A percentile compares a stretch with the other conserved stretches of the same genome.
These are phyloP conservation scores for Erpobdella octoculata DNA, from an alignment of 2,888 invertebrate genomes.

Conservation along the genomic window DNA sequence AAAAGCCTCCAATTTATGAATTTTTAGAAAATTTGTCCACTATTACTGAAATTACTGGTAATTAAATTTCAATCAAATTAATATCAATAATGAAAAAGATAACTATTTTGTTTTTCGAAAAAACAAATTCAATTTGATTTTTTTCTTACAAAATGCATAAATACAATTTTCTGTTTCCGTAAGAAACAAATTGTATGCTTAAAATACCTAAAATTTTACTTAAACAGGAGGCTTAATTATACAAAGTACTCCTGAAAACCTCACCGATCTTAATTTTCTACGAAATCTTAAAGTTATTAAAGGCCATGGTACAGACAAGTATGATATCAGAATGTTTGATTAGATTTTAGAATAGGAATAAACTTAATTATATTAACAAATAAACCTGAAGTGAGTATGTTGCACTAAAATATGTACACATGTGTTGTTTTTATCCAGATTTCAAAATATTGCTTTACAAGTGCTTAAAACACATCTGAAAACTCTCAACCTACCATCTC, in stretches of 20 bases:
- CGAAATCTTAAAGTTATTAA: neutral
- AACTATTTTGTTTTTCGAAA: no score
- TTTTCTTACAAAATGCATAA: no score
- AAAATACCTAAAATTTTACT: neutral
- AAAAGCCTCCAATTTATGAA: no score
- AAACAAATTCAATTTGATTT: no score
- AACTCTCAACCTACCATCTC: neutral
- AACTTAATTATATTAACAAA: neutral
- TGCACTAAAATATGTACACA: neutral
- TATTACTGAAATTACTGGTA: no score
- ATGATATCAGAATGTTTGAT: neutral
- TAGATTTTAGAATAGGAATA: no score
- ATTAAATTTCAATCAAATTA: no score
- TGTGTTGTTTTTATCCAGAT: neutral
- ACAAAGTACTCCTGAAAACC: no score
- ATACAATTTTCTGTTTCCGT: no score
- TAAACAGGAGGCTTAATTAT: neutral
- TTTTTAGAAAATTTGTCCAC: no score
- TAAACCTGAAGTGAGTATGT: neutral
- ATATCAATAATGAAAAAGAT: no score
- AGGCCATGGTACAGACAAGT: neutral
- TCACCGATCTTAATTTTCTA: neutral
- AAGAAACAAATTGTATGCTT: no score
- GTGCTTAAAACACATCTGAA: neutral
- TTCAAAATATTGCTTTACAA: neutral